Percentiles rank a stretch among this genome's conserved stretches.
These are phyloP conservation scores for Eonycteris spelaea DNA, from an alignment of 2,113 vertebrate genomes.

Conservation along the genomic window DNA sequence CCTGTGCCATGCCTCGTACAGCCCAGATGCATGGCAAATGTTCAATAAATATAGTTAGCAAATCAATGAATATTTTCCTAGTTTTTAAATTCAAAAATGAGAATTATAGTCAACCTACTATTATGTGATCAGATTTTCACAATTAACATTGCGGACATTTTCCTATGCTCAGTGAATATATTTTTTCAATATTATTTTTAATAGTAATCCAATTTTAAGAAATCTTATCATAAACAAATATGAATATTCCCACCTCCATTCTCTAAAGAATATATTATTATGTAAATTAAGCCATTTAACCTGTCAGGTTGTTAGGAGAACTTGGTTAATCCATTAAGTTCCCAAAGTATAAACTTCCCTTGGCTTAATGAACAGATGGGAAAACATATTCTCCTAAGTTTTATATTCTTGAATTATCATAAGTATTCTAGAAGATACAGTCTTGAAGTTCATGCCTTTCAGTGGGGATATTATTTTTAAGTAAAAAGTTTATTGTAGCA, in stretches of 20 bases:
- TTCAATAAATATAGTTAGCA: background rate
- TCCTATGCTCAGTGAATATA: background rate
- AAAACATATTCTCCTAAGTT: background rate
- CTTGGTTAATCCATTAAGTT: conserved; percentile 11
- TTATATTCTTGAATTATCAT: background rate
- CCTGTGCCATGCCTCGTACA: background rate
- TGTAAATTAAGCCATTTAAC: conserved; percentile 10
- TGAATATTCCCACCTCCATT: background rate
- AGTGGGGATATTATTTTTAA: background rate
- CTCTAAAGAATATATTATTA: background rate
- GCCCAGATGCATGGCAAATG: background rate
- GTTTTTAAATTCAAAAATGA: background rate
- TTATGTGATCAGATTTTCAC: background rate
- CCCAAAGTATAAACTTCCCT: background rate
- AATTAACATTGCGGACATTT: background rate
- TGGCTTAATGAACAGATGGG: background rate
- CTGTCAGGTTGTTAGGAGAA: background rate
- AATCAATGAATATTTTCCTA: background rate
- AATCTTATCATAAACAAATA: background rate
- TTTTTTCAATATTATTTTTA: background rate
- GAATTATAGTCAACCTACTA: background rate
- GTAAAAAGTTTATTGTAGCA: background rate
- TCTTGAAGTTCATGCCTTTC: conserved; percentile 21
- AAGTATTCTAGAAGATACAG: background rate
- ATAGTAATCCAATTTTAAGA: conserved; percentile 6